phyloP scores from a whole-genome alignment of 2,888 invertebrate species.

The Metacarcinus magister region DNA sequence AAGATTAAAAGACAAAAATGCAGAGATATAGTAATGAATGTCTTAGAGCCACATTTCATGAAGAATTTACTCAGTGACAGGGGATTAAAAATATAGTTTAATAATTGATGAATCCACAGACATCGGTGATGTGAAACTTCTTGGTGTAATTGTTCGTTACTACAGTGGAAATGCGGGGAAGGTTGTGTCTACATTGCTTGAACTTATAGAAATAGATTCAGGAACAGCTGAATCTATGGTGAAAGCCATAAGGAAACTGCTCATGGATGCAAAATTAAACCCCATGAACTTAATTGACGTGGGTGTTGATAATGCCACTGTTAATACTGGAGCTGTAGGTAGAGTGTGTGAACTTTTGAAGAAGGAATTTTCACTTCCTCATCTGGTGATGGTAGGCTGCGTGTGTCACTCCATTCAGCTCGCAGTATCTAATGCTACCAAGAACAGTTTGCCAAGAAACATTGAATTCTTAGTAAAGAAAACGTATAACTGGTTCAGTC shows the following conservation, averaged over 20 bases:
- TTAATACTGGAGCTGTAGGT: not conserved
- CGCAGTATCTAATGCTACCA: not conserved
- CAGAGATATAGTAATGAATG: not conserved
- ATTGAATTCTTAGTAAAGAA: not conserved
- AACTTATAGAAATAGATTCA: not conserved
- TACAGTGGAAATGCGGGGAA: not conserved
- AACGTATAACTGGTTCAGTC: conserved; percentile 43
- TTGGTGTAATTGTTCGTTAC: conserved; percentile 1
- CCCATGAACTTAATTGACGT: not conserved
- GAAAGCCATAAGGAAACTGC: not conserved
- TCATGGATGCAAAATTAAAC: not conserved
- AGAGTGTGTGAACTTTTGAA: not conserved
- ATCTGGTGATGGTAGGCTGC: not conserved
- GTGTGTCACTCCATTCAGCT: conserved; percentile 32
- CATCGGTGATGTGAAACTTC: not conserved
- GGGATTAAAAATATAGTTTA: not conserved
- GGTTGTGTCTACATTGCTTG: not conserved
- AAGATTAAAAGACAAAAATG: not conserved
- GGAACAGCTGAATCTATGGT: not conserved
- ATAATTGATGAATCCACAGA: conserved; percentile 33
- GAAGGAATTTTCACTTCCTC: not conserved
- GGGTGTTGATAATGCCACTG: not conserved
- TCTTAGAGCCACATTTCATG: not conserved
- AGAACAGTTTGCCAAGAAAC: not conserved
- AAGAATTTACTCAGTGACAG: not conserved